Evolutionary conservation across 2,113 vertebrate species (phyloP).

Genomic region (Shinisaurus crocodilurus): DNA sequence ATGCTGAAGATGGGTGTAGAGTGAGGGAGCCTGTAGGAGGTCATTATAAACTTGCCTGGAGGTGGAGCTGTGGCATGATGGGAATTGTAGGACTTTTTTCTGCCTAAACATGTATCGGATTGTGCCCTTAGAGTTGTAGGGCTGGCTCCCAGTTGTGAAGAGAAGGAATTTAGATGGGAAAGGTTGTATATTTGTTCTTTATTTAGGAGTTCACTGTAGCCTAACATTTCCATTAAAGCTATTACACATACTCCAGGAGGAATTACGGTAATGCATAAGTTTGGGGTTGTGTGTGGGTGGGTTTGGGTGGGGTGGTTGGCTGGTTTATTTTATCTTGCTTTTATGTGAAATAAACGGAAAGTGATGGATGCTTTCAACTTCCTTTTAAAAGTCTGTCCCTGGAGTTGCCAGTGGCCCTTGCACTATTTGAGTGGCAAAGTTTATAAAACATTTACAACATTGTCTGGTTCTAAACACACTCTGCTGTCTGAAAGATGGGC

Average conservation of each 20-base stretch:
- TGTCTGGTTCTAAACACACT: conserved; percentile 32
- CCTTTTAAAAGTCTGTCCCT: conserved; percentile 58
- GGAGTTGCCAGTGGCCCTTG: conserved; percentile 49
- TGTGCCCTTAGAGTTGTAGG: too few relatives aligned
- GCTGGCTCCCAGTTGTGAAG: background rate
- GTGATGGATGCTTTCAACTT: conserved; percentile 64
- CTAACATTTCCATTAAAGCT: conserved; percentile 65
- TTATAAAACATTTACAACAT: conserved; percentile 61
- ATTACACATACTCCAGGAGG: conserved; percentile 55
- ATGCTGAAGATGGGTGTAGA: background rate
- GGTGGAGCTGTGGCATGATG: too few relatives aligned
- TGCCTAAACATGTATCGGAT: too few relatives aligned
- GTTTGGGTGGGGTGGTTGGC: background rate
- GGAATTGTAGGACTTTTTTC: background rate
- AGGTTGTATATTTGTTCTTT: conserved; percentile 6
- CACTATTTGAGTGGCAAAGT: conserved; percentile 53
- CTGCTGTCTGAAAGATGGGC: background rate
- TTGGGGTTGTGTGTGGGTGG: conserved; percentile 22
- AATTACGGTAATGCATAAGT: conserved; percentile 58
- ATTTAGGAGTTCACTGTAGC: conserved; percentile 35
- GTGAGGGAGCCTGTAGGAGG: background rate
- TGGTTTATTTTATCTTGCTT: background rate
- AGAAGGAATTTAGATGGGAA: background rate
- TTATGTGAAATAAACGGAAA: conserved; percentile 51
- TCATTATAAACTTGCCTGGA: background rate